Evolutionary conservation across 2,888 invertebrate species (phyloP).

Genomic region (Polyommatus iphigenia): DNA sequence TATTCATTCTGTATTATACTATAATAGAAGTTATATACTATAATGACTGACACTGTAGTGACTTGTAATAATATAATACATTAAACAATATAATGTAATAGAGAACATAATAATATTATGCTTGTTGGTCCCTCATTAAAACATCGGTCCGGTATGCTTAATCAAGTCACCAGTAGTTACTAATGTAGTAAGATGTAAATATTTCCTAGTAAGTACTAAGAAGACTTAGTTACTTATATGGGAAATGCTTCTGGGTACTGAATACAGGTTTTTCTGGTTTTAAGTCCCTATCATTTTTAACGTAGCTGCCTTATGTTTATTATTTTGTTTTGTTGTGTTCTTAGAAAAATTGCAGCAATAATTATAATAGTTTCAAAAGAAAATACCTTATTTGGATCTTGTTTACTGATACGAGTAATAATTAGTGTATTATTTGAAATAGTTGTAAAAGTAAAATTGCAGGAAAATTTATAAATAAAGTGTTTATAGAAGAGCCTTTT

Average conservation of each 20-base stretch:
- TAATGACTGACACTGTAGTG: too few relatives aligned
- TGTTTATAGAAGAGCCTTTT: neutral
- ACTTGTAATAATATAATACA: too few relatives aligned
- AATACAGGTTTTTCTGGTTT: neutral
- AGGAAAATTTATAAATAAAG: neutral
- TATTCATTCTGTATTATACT: too few relatives aligned
- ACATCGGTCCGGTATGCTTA: too few relatives aligned
- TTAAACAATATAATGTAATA: too few relatives aligned
- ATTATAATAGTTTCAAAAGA: neutral
- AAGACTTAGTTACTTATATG: neutral
- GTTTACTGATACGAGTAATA: neutral
- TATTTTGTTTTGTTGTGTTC: neutral
- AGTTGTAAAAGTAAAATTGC: neutral
- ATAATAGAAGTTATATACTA: too few relatives aligned
- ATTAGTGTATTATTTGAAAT: neutral
- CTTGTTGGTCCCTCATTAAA: too few relatives aligned
- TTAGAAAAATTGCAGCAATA: neutral
- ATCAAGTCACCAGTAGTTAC: too few relatives aligned
- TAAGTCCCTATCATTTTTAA: slow-evolving; percentile 31
- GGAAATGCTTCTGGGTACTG: neutral
- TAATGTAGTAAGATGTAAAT: too few relatives aligned
- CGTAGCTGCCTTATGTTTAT: neutral
- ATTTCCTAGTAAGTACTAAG: too few relatives aligned
- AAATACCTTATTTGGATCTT: neutral
- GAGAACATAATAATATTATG: too few relatives aligned